Percentiles rank a stretch among this genome's conserved stretches.
These are phyloP conservation scores for Ivindomyrus marchei DNA, from an alignment of 2,113 vertebrate genomes.

Conservation along the genomic window DNA sequence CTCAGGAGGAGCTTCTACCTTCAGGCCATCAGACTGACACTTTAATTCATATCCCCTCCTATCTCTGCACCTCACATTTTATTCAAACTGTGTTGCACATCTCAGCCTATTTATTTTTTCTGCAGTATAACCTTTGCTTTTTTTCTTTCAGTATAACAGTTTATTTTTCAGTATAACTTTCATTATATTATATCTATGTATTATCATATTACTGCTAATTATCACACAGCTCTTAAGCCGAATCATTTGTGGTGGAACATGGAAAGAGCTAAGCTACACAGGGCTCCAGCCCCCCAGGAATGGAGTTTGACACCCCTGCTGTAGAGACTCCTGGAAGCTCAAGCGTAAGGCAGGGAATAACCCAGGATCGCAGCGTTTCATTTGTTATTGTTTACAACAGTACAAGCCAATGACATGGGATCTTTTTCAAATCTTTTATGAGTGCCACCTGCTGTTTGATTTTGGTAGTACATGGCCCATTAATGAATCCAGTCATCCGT, in stretches of 20 bases:
- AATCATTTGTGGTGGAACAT: no score
- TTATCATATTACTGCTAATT: background rate
- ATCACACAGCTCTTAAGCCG: no score
- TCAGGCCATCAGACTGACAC: background rate
- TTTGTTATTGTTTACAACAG: background rate
- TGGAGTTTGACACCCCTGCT: no score
- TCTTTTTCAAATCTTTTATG: background rate
- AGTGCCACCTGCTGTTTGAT: slow-evolving; percentile 12
- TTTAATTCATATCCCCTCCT: background rate
- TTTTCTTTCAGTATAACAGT: background rate
- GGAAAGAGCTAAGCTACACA: no score
- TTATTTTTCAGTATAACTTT: background rate
- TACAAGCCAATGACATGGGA: background rate
- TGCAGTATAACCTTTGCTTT: background rate
- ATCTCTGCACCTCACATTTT: background rate
- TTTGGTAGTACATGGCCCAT: background rate
- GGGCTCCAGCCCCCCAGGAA: no score
- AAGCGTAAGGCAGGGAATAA: background rate
- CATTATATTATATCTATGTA: background rate
- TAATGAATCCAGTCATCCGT: background rate
- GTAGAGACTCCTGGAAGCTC: background rate
- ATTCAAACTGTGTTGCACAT: background rate
- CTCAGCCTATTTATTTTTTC: background rate
- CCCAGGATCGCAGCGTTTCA: background rate
- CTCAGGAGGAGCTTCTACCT: background rate